Base-by-base conservation (phyloP, 92 coral and sea anemone genomes). In the Actinostola sp. region DNA sequence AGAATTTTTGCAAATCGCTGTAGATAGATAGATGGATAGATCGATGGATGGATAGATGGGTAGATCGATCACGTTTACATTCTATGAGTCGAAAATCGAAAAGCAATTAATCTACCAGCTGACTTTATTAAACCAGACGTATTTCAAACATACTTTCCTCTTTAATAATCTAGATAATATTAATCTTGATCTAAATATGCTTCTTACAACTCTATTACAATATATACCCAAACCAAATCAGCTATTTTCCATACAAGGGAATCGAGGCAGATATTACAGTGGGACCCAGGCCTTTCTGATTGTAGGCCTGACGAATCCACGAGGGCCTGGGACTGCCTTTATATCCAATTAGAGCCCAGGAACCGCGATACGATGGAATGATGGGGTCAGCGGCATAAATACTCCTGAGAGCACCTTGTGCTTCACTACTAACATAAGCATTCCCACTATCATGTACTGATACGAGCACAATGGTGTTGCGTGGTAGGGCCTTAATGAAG, bases 291-390 rank as follows among this genome's bases (percentile, higher is more conserved):
- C 72, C 62, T 7, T 57, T 73, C 24, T 5, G 10, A 13, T 56
- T 43, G 34, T 28, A 52, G 1, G 44, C 88, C 73, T 88, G 92
- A 9, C 72, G 65, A 28, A 83, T 61, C 89, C 89, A 88, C 13
- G 73, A 67, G 20, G 92, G 92, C 58, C 67, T 88, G 72, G 78
- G 74, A 66, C 75, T 67, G 9, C 89, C 93, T 38, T 84, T 88
- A 58, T 61, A 84, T 9, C 93, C 93, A 34, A 88, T 59, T 23
- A 88, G 70, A 14, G 70, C 67, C 82, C 85, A 88, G 19, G 86
- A 79, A 27, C 77, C 93, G 14, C 83, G 84, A 28, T 46, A 50
- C 32, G 73, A 82, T 45, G 78, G 76, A 13, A 32, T 36, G 49
- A 72, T 42, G 0, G 92, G 88, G 7, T 62, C 26, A 6, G 21